Conservation (phyloP, 2,888 invertebrate genomes). For the Ectemnius continuus region DNA sequence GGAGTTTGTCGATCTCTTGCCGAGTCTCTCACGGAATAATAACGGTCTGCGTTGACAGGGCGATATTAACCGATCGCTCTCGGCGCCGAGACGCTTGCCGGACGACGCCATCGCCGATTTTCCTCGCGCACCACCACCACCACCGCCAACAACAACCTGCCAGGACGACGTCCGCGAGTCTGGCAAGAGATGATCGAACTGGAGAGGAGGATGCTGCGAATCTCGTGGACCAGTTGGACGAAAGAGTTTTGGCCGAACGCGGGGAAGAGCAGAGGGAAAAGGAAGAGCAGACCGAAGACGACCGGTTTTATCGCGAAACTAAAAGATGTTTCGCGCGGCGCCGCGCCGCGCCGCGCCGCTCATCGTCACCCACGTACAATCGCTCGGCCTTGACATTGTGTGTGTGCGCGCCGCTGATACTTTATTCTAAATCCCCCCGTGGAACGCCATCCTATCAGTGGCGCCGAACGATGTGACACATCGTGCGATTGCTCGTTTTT, state of each 20-base stretch:
- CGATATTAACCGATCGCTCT: slow-evolving; percentile 10
- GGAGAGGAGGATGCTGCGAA: too few species aligned
- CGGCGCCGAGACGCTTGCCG: slow-evolving; percentile 13
- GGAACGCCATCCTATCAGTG: too few species aligned
- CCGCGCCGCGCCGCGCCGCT: slow-evolving; percentile 14
- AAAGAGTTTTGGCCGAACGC: too few species aligned
- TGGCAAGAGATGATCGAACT: too few species aligned
- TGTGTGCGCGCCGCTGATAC: too few species aligned
- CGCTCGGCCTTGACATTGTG: background rate
- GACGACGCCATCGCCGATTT: slow-evolving; percentile 36
- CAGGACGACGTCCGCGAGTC: too few species aligned
- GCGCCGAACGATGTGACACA: too few species aligned
- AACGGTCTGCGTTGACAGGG: slow-evolving; percentile 39
- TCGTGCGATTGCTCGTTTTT: too few species aligned
- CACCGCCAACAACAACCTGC: too few species aligned
- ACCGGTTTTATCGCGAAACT: slow-evolving; percentile 54
- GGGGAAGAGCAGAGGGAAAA: too few species aligned
- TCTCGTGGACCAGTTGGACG: too few species aligned
- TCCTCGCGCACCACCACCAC: slow-evolving; percentile 8
- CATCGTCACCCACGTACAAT: slow-evolving; percentile 20
- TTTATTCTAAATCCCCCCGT: too few species aligned
- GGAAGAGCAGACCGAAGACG: background rate
- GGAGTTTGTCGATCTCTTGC: background rate
- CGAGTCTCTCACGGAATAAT: slow-evolving; percentile 13
- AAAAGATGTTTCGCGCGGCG: slow-evolving; percentile 21